Evolutionary conservation across 2,888 invertebrate species (phyloP), one percentile per base, ranked within the genome.

Genomic region (Hydrotaea cyrtoneurina): DNA sequence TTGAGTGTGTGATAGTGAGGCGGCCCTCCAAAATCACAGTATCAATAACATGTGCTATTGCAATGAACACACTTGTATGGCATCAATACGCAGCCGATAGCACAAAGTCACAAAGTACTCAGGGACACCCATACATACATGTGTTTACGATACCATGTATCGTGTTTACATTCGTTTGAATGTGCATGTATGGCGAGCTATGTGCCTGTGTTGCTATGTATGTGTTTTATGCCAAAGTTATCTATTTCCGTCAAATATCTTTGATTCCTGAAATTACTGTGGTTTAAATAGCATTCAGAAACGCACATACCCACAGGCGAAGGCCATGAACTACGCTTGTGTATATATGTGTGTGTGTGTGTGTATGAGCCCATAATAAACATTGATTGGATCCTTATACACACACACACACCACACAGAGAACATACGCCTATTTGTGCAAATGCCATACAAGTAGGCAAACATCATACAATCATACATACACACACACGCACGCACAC

Each of bases 211-310:
- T 26, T 2, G 4, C 11, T n/a, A n/a, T 59, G 59, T 26, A 26
- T 53, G 23, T 26, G 15, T 23, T 19, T 5, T 17, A n/a, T 62
- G 46, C 11, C 19, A 73, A 64, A 39, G 53, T 79, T 64, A 73
- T 73, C 64, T 55, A 73, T 79, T 79, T 79, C 79, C 79, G 64
- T 79, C 71, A 73, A 79, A 66, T 64, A 43, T 64, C 73, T 64
- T 13, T 79, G 62, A 72, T 55, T 62, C 46, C 43, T 73, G 64
- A 64, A 64, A 64, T 64, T 13, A 23, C 31, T 8, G n/a, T 17
- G 64, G 64, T 64, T 64, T 64, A n/a, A 2, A 64, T 36, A 17
- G n/a, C 64, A 26, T 26, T 59, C 31, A 15, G 15, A 31, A 15
- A 50, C 26, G 19, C 26, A 59, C 26, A 26, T 15, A 59, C 57